A percentile compares a stretch with the other conserved stretches of the same genome.
These are phyloP conservation scores for Grammomys dolichurus DNA, from an alignment of 2,113 vertebrate species.

Conservation along the genomic window DNA sequence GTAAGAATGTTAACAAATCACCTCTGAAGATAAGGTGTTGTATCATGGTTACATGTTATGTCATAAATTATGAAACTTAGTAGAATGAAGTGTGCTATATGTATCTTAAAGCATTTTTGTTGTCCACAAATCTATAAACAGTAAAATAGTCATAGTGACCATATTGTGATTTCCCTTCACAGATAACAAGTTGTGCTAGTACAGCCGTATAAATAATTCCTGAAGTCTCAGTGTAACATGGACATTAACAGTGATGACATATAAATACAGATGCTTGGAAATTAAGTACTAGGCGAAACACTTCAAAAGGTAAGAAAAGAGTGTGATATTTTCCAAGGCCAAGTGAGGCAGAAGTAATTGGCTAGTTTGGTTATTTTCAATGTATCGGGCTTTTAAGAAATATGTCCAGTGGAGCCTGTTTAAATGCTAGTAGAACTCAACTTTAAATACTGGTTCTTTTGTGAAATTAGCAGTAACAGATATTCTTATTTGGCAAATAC, in stretches of 20 bases:
- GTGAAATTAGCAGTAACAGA: conserved; percentile 36
- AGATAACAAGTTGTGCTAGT: conserved; percentile 85
- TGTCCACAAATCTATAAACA: conserved; percentile 47
- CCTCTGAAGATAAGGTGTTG: not conserved
- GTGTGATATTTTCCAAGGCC: conserved; percentile 54
- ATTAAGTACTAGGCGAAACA: conserved; percentile 76
- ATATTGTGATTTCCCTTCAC: conserved; percentile 84
- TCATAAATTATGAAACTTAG: conserved; percentile 31
- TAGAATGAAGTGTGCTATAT: not conserved
- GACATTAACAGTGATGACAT: conserved; percentile 80
- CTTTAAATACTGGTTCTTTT: conserved; percentile 61
- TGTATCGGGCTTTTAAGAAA: conserved; percentile 58
- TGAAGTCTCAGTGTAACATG: conserved; percentile 81
- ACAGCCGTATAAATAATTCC: conserved; percentile 80
- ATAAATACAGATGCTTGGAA: conserved; percentile 76
- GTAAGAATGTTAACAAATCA: conserved; percentile 40
- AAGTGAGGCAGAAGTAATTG: conserved; percentile 39
- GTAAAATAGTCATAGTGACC: conserved; percentile 69
- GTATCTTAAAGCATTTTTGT: conserved; percentile 48
- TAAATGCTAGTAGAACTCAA: conserved; percentile 48
- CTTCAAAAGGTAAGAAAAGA: conserved; percentile 84
- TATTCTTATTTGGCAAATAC: conserved; percentile 19
- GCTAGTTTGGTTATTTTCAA: conserved; percentile 62
- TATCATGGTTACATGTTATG: not conserved
- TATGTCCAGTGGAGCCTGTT: not conserved